Evolutionary conservation across 2,113 vertebrate genomes (phyloP).

Genomic region (Pristiophorus japonicus): DNA sequence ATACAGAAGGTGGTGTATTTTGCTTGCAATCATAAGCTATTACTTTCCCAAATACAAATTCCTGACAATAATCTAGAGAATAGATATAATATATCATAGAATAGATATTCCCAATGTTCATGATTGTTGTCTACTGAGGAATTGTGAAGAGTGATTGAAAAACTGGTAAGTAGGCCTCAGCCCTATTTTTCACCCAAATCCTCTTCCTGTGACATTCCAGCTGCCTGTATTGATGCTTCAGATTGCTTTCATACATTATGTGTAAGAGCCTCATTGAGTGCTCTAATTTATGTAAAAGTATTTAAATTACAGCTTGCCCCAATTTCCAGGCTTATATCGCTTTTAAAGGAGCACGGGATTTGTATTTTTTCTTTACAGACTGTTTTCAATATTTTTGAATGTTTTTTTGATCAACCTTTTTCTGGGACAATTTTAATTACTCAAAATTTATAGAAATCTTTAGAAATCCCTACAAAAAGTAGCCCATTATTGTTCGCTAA

Average conservation of each 20-base stretch:
- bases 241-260: neutral
- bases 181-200: neutral
- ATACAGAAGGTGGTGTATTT: neutral
- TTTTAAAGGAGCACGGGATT: neutral
- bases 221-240: neutral
- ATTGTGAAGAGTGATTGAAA: too few relatives aligned
- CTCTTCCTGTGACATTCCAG: too few relatives aligned
- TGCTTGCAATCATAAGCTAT: too few relatives aligned
- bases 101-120: neutral
- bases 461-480: neutral
- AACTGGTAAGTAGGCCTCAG: neutral
- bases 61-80: neutral
- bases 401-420: neutral
- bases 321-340: neutral
- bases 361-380: neutral
- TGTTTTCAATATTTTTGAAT: neutral
- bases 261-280: neutral
- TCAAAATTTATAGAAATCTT: neutral
- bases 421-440: neutral
- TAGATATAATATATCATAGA: too few relatives aligned
- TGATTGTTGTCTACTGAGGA: neutral
- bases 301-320: neutral
- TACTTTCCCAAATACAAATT: neutral
- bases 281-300: neutral
- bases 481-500: neutral